Base-by-base conservation (phyloP, 2,888 invertebrate species). In the Standfussiana lucernea region DNA sequence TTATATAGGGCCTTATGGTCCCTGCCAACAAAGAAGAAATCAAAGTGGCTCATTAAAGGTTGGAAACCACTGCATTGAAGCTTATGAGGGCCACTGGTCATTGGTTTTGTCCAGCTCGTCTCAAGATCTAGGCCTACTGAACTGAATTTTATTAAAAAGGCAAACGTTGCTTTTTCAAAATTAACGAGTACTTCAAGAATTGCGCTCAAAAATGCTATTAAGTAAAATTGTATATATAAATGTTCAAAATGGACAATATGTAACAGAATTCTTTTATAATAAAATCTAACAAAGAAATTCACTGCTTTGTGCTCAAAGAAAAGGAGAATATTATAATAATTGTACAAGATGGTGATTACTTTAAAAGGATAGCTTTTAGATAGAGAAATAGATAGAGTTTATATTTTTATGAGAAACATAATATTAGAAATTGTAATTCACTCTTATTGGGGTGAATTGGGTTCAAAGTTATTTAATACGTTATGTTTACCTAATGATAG, bases 291-390 rank as follows among this genome's bases (percentile, higher is more conserved):
- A 80, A 75, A 75, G 66, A 40, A 59, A 6, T 70, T 62, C 32
- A 68, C 4, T 67, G 62, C 85, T 83, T 72, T 83, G 59, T 70
- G 24, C 37, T 75, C 53, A 75, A 72, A 83, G 69, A 59, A 72
- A 56, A 6, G 35, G 13, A 21, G 37, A 71, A 71, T 74, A n/a
- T 68, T 47, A 65, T 77, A 72, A 68, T 42, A 75, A 28, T 32
- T 67, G 42, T 56, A 37, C 21, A 35, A 32, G 28, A 32, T 56
- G 28, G 18, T 69, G 28, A 68, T 77, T 77, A 64, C 37, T 80
- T 32, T 6, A 56, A 1, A 71, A 42, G 10, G 53, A 59, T 83
- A n/a, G 47, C 53, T 67, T 56, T 40, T 15, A 68, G 7, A 45
- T 56, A 42, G 2, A 24, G 42, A 77, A n/a, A 80, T n/a, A n/a